These are phyloP conservation scores for Agonopterix alstromeriana DNA, from an alignment of 2,888 invertebrate species.

Conservation along the genomic window DNA sequence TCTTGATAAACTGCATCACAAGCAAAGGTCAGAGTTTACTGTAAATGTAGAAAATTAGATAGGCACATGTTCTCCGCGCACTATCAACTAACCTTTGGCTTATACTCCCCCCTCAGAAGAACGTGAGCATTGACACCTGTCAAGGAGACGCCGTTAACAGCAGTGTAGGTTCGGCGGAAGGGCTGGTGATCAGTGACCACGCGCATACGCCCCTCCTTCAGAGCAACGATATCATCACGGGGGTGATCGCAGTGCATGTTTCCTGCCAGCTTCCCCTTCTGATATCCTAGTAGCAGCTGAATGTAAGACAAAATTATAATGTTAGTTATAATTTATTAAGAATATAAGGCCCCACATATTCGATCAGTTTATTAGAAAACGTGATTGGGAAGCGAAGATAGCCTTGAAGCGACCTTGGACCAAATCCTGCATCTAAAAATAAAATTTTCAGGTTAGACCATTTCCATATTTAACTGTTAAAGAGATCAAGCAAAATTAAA, in stretches of 20 bases:
- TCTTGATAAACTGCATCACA: no score
- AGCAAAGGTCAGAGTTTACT: no score
- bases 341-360: neutral
- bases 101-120: conserved; percentile 41
- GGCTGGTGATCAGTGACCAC: conserved; percentile 27
- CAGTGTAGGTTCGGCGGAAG: conserved; percentile 42
- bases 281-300: conserved; percentile 38
- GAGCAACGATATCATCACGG: conserved; percentile 20
- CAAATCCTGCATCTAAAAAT: neutral
- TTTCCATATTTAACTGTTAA: neutral
- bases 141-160: conserved; percentile 47
- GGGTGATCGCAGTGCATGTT: conserved; percentile 37
- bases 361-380: neutral
- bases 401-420: neutral
- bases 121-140: conserved; percentile 50
- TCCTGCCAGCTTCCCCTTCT: conserved; percentile 31
- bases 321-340: neutral
- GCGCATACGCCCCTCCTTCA: conserved; percentile 28
- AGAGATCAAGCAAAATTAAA: no score
- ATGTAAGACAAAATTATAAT: neutral
- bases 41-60: no score
- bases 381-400: neutral
- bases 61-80: no score
- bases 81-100: conserved; percentile 35
- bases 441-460: neutral